Conservation (phyloP, 2,888 invertebrate genomes). For the Ommatoiulus sabulosus region DNA sequence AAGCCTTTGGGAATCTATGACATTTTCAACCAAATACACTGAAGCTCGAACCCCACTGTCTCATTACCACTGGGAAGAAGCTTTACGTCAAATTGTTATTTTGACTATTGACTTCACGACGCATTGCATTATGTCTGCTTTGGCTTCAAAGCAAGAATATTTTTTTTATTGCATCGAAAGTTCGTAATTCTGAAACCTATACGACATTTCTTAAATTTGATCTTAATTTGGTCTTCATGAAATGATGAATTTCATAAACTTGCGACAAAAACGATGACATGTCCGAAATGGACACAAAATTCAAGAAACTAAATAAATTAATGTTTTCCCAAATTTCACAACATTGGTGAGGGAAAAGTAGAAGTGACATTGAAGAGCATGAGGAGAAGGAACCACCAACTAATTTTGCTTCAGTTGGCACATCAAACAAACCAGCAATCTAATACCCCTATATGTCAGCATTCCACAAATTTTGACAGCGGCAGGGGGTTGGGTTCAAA, state of each 20-base stretch:
- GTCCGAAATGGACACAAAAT: neutral
- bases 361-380: neutral
- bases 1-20: neutral
- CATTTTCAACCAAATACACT: neutral
- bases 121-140: no score
- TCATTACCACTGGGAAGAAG: neutral
- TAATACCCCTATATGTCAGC: constrained; percentile 15
- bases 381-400: constrained; percentile 7
- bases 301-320: neutral
- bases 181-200: no score
- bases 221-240: no score
- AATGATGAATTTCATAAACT: no score
- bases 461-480: constrained; percentile 14
- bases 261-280: no score
- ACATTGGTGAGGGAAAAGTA: neutral
- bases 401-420: constrained; percentile 34
- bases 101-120: neutral
- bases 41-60: neutral
- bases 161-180: no score
- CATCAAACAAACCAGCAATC: constrained; percentile 12
- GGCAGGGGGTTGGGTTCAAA: constrained; percentile 8
- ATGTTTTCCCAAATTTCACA: neutral
- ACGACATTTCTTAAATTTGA: no score
- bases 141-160: no score
- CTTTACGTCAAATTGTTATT: neutral